Evolutionary conservation across 2,888 invertebrate genomes (phyloP), one percentile per base, ranked within the genome.

Genomic region (Diarsia mendica): DNA sequence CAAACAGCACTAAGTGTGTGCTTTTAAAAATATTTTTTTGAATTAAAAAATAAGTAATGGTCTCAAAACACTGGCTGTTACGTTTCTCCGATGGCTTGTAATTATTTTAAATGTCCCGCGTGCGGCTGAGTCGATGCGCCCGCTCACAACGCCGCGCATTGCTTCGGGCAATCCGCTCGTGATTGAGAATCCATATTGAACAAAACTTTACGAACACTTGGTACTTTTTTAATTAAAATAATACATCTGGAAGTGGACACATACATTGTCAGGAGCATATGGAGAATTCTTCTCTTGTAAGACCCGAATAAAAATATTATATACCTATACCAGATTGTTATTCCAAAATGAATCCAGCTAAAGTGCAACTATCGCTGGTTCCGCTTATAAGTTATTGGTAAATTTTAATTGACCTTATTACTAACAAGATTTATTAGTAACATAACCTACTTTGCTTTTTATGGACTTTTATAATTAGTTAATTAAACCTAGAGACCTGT

Each of bases 101-200:
- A 96, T 96, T 96, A 96, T 96, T 96, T 96, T 96, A 96, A 96
- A 96, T 96, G 96, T 96, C 95, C 96, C 96, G 96, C 95, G 90
- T 89, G 92, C 90, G 93, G 90, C 87, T 67, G 90, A 88, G 89
- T 84, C 82, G 85, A 72, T 81, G 84, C 80, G 82, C 75, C 68
- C 75, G 77, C 74, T 77, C 79, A 71, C 78, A 87, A 85, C 88
- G 81, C 80, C 85, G 87, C 89, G 85, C 89, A 88, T 81, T 86
- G 93, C 95, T 93, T 86, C 90, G 83, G 95, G 95, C 95, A 88
- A 93, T 91, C 92, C 91, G 91, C 73, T 66, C 92, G 90, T 92
- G 93, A 94, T 95, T 94, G 90, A 92, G 92, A 91, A 94, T 92
- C 95, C 95, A 95, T 95, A 96, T 94, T 93, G 95, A 94, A 93